Percentiles rank a stretch among this genome's conserved stretches.
Evolutionary conservation across 2,888 invertebrate species (phyloP).

Genomic region (Nephrotoma appendiculata): DNA sequence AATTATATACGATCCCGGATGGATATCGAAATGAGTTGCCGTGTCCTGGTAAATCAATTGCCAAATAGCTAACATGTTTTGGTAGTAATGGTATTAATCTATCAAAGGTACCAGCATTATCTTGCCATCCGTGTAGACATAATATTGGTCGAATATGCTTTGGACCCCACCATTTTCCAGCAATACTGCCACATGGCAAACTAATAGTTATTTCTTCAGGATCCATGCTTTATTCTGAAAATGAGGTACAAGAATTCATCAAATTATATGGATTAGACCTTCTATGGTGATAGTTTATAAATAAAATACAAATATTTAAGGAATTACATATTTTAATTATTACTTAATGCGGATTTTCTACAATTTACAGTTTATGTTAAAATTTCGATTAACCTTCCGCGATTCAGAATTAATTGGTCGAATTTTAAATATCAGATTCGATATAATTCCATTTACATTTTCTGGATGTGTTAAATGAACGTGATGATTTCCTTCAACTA

Average conservation of each 20-base stretch:
- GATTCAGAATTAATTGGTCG: slow-evolving; percentile 15
- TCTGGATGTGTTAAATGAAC: slow-evolving; percentile 14
- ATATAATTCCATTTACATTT: slow-evolving; percentile 34
- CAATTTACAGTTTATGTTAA: neutral
- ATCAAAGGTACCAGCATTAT: slow-evolving; percentile 66
- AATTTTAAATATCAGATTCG: slow-evolving; percentile 38
- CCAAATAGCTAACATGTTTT: slow-evolving; percentile 37
- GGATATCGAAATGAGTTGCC: slow-evolving; percentile 55
- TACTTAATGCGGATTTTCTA: neutral
- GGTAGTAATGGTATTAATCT: slow-evolving; percentile 45
- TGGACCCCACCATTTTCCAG: slow-evolving; percentile 57
- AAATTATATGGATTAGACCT: neutral
- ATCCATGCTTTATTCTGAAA: neutral
- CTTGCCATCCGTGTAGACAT: slow-evolving; percentile 64
- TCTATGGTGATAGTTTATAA: neutral
- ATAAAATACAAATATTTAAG: neutral
- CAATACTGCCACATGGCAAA: slow-evolving; percentile 52
- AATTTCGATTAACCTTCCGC: neutral
- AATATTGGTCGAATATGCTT: slow-evolving; percentile 46
- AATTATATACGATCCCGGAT: slow-evolving; percentile 36
- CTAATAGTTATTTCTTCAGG: slow-evolving; percentile 38
- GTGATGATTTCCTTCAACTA: slow-evolving; percentile 57
- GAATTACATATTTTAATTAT: neutral
- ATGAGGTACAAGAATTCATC: neutral
- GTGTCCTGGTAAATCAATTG: slow-evolving; percentile 59